Conservation (phyloP, 2,888 invertebrate genomes). For the Synergus japonicus region DNA sequence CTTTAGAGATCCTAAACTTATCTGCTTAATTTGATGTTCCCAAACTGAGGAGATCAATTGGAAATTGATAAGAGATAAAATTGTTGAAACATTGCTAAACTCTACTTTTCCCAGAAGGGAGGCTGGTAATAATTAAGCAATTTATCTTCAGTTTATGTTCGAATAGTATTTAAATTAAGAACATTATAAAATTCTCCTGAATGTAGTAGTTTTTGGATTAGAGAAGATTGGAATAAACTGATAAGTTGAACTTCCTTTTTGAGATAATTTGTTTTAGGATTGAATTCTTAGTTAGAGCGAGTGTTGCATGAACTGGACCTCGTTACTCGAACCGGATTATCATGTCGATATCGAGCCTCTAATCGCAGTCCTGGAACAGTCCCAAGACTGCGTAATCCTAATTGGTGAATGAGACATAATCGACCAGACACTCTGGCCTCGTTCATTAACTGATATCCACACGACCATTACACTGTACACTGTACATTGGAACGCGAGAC, state of each 20-base stretch:
- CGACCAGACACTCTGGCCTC: conserved; percentile 58
- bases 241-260: not conserved
- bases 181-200: not conserved
- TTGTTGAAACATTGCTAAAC: no score
- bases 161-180: not conserved
- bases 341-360: conserved; percentile 9
- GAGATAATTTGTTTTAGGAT: not conserved
- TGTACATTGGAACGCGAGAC: conserved; percentile 42
- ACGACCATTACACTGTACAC: conserved; percentile 57
- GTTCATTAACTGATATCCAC: conserved; percentile 59
- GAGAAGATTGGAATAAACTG: not conserved
- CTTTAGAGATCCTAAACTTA: no score
- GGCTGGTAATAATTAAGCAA: no score
- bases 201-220: not conserved
- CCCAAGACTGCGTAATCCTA: conserved; percentile 56
- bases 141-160: not conserved
- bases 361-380: conserved; percentile 37
- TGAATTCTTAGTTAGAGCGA: not conserved
- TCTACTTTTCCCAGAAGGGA: no score
- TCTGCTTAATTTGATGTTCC: no score
- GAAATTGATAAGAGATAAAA: no score
- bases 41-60: no score
- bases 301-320: not conserved
- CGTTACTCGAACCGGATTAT: not conserved
- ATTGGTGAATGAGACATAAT: conserved; percentile 62